A percentile compares a stretch with the other conserved stretches of the same genome.
These are phyloP conservation scores for Bufo bufo DNA, from an alignment of 2,113 vertebrate genomes.

Conservation along the genomic window DNA sequence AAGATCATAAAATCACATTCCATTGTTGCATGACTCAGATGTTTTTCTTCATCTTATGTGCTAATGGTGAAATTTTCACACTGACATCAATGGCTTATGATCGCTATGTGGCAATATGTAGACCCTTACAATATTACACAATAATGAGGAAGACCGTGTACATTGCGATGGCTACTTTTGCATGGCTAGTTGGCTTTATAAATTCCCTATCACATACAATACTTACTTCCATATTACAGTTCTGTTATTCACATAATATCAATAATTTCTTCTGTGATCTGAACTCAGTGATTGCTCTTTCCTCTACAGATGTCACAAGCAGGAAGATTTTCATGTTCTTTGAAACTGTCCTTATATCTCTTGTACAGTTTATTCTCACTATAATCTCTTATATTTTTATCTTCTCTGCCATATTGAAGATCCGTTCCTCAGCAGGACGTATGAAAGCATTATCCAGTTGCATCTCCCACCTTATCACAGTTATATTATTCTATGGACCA, in stretches of 20 bases:
- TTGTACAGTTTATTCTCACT: slow-evolving; percentile 59
- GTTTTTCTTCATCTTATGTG: slow-evolving; percentile 56
- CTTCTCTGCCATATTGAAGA: slow-evolving; percentile 58
- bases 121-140: slow-evolving; percentile 50
- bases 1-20: slow-evolving; percentile 55
- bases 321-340: slow-evolving; percentile 51
- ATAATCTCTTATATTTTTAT: slow-evolving; percentile 61
- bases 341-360: slow-evolving; percentile 37
- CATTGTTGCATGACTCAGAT: slow-evolving; percentile 58
- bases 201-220: slow-evolving; percentile 55
- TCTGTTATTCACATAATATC: slow-evolving; percentile 58
- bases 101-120: slow-evolving; percentile 58
- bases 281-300: slow-evolving; percentile 59
- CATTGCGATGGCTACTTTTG: slow-evolving; percentile 24
- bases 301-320: slow-evolving; percentile 57
- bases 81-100: slow-evolving; percentile 62
- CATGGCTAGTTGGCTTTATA: slow-evolving; percentile 45
- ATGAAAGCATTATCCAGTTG: slow-evolving; percentile 68
- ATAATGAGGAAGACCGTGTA: slow-evolving; percentile 47
- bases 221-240: slow-evolving; percentile 60
- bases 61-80: slow-evolving; percentile 53
- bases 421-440: slow-evolving; percentile 53
- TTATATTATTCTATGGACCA: slow-evolving; percentile 61
- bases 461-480: slow-evolving; percentile 61
- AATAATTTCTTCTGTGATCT: slow-evolving; percentile 67